A percentile compares a stretch with the other conserved stretches of the same genome.
These are phyloP conservation scores for Nasonia oneida DNA, from an alignment of 2,888 invertebrate species.

Conservation along the genomic window DNA sequence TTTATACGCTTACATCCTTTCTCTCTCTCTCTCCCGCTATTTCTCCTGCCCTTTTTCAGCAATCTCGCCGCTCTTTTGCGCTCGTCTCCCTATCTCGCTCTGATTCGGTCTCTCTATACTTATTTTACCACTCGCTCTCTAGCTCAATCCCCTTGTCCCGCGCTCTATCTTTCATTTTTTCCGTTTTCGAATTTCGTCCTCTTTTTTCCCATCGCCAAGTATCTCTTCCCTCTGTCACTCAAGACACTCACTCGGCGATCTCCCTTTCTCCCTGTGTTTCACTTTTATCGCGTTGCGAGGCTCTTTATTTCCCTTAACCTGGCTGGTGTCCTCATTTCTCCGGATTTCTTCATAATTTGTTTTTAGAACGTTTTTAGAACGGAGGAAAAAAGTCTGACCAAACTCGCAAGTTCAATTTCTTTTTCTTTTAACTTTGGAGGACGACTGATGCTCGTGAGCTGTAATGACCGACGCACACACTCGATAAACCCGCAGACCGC, in stretches of 20 bases:
- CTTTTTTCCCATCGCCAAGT: background rate
- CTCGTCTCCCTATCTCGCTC: background rate
- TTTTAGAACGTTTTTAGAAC: constrained; percentile 43
- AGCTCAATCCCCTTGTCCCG: background rate
- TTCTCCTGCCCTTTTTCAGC: background rate
- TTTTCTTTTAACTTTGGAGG: constrained; percentile 1
- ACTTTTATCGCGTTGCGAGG: background rate
- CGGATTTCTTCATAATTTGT: constrained; percentile 23
- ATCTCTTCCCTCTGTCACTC: background rate
- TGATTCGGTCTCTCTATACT: background rate
- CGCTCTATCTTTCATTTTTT: background rate
- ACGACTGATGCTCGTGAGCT: constrained; percentile 43
- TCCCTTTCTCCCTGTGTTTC: background rate
- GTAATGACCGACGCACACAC: constrained; percentile 52
- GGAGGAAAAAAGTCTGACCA: too few species aligned
- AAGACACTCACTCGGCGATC: background rate
- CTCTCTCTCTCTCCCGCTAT: background rate
- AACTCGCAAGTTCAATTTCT: constrained; percentile 19
- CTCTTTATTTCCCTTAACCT: background rate
- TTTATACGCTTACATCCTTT: too few species aligned
- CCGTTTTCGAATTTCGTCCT: background rate
- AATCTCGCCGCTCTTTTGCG: background rate
- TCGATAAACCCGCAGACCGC: constrained; percentile 48
- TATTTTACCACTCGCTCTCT: background rate
- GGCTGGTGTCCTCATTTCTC: background rate